A percentile compares a stretch with the other conserved stretches of the same genome.
These are phyloP conservation scores for Crocodylus rhombifer DNA, from an alignment of 2,797 vertebrate genomes.

Conservation along the genomic window DNA sequence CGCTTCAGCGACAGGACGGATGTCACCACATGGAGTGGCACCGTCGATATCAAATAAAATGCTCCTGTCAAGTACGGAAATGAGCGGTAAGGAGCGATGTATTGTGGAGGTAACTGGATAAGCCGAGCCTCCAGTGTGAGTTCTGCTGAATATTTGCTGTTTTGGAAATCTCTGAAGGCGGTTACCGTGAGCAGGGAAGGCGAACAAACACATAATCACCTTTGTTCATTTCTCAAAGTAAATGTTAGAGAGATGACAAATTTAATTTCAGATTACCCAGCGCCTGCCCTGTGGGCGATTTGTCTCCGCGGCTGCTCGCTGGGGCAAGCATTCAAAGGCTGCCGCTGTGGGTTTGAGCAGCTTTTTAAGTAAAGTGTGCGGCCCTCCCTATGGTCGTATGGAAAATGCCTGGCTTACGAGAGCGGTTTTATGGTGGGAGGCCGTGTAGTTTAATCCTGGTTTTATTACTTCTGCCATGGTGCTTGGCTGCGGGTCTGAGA, in stretches of 20 bases:
- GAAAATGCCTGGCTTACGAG: constrained; percentile 37
- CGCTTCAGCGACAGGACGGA: not conserved
- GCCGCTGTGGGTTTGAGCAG: constrained; percentile 32
- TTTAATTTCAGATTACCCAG: constrained; percentile 35
- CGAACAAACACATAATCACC: constrained; percentile 26
- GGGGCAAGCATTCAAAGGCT: not conserved
- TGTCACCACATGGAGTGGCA: constrained; percentile 25
- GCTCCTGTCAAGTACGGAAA: constrained; percentile 12
- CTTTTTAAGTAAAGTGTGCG: constrained; percentile 47
- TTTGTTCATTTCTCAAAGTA: constrained; percentile 48
- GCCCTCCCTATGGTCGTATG: constrained; percentile 21
- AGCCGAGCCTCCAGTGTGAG: not conserved
- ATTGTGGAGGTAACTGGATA: constrained; percentile 10
- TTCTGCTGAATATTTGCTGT: constrained; percentile 14
- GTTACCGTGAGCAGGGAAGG: constrained; percentile 34
- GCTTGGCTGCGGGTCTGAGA: constrained; percentile 28
- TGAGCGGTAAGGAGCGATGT: constrained; percentile 36
- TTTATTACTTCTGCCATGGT: constrained; percentile 64
- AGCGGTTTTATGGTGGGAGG: constrained; percentile 53
- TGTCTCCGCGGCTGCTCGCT: not conserved
- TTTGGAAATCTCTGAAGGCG: constrained; percentile 42
- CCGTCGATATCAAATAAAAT: constrained; percentile 1
- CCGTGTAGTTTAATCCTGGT: constrained; percentile 70
- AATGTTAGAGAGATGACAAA: constrained; percentile 30
- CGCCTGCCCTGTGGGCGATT: not conserved